phyloP scores from a whole-genome alignment of 1,140 invertebrate species.

The Drosophila repleta region DNA sequence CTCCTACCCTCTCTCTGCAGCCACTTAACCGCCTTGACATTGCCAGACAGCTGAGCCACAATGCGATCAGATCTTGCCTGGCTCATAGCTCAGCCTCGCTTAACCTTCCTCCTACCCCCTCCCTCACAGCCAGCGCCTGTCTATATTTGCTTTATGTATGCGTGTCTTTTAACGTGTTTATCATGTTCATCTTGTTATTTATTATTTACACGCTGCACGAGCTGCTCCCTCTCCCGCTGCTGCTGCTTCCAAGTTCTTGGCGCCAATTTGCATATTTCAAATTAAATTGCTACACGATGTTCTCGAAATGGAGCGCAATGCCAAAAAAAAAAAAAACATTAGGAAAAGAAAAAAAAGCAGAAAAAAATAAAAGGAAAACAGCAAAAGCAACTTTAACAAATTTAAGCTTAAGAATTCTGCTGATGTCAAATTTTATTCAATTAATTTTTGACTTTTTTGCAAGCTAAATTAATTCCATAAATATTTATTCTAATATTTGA shows the following conservation, averaged over 20 bases:
- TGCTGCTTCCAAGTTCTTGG: slow-evolving; percentile 14
- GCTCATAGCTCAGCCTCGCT: not conserved
- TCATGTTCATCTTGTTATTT: slow-evolving; percentile 43
- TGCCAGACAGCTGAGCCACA: slow-evolving; percentile 13
- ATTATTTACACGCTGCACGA: slow-evolving; percentile 47
- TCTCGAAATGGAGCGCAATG: slow-evolving; percentile 33
- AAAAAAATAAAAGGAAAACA: not conserved
- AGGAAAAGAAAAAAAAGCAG: not conserved
- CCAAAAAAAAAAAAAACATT: not conserved
- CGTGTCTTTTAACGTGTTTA: slow-evolving; percentile 11
- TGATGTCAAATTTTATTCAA: slow-evolving; percentile 19
- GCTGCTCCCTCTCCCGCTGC: not conserved
- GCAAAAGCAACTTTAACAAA: not conserved
- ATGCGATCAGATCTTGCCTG: slow-evolving; percentile 23
- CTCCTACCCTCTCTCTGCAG: not conserved
- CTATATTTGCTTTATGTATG: not conserved
- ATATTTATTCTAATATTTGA: no score
- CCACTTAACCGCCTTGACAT: not conserved
- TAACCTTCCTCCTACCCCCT: no score
- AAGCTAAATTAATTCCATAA: no score
- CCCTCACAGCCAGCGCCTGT: not conserved
- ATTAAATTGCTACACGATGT: slow-evolving; percentile 47
- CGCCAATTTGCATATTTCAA: slow-evolving; percentile 52
- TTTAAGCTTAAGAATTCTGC: slow-evolving; percentile 10
- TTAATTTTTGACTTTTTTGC: not conserved